These are phyloP conservation scores for Dexiosoma caninum DNA, from an alignment of 2,888 invertebrate genomes.

Conservation along the genomic window DNA sequence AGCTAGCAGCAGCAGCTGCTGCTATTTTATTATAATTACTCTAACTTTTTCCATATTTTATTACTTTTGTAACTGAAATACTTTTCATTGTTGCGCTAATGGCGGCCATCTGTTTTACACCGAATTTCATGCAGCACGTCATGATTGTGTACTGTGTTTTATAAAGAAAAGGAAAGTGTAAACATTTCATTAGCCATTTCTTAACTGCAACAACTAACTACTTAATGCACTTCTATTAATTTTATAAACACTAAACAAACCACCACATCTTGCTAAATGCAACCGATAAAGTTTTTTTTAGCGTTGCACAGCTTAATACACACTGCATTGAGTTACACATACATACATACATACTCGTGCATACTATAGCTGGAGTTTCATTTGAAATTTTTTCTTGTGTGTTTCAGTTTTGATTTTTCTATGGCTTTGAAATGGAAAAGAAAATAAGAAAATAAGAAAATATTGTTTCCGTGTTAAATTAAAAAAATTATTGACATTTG, in stretches of 20 bases:
- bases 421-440: constrained; percentile 4
- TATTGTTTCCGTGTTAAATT: constrained; percentile 60
- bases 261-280: background rate
- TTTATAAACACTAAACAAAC: background rate
- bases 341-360: too few species aligned
- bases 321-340: too few species aligned
- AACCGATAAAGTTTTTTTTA: background rate
- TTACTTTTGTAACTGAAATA: background rate
- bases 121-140: constrained; percentile 52
- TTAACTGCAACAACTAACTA: background rate
- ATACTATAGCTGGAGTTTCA: too few species aligned
- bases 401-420: constrained; percentile 9
- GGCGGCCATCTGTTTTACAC: constrained; percentile 48
- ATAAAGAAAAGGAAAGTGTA: constrained; percentile 65
- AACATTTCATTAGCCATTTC: constrained; percentile 55
- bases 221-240: background rate
- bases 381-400: constrained; percentile 5
- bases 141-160: constrained; percentile 51
- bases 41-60: constrained; percentile 11
- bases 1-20: background rate
- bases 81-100: background rate
- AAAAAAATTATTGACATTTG: constrained; percentile 62
- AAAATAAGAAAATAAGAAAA: background rate
- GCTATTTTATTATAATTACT: constrained; percentile 7
- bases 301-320: too few species aligned